Conservation (phyloP, 2,797 vertebrate species). For the Poeciliopsis gracilis region DNA sequence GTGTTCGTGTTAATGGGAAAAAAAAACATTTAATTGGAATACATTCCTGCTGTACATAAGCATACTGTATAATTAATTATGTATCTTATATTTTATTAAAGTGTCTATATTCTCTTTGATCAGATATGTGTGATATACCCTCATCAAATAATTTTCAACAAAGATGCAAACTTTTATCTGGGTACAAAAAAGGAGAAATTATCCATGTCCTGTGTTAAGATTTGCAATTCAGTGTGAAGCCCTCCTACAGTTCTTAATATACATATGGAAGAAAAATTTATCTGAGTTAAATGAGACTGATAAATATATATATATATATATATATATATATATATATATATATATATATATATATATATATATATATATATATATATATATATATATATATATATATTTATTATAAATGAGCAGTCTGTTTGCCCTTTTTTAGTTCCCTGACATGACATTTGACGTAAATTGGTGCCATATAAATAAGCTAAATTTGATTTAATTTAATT, state of each 20-base stretch:
- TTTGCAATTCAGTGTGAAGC: conserved; percentile 20
- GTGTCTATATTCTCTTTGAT: conserved; percentile 84
- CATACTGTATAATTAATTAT: conserved; percentile 80
- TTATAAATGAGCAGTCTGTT: too few relatives aligned
- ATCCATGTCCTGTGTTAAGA: conserved; percentile 23
- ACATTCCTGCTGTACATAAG: conserved; percentile 77
- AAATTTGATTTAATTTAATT: background rate
- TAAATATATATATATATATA: background rate
- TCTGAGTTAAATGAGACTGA: background rate
- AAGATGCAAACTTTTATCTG: conserved; percentile 20
- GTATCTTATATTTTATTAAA: conserved; percentile 84
- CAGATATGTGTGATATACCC: conserved; percentile 69
- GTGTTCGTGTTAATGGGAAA: conserved; percentile 63
- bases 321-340: conserved; percentile 3
- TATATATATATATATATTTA: too few relatives aligned
- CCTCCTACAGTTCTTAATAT: background rate
- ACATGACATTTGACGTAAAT: background rate
- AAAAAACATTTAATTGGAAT: conserved; percentile 72
- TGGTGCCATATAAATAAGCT: background rate
- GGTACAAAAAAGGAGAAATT: background rate
- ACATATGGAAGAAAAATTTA: background rate
- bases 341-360: background rate
- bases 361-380: too few relatives aligned
- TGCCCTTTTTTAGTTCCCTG: background rate
- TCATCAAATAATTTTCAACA: conserved; percentile 59